Base-by-base conservation (phyloP, 2,113 vertebrate genomes). In the Petroica traversi region DNA sequence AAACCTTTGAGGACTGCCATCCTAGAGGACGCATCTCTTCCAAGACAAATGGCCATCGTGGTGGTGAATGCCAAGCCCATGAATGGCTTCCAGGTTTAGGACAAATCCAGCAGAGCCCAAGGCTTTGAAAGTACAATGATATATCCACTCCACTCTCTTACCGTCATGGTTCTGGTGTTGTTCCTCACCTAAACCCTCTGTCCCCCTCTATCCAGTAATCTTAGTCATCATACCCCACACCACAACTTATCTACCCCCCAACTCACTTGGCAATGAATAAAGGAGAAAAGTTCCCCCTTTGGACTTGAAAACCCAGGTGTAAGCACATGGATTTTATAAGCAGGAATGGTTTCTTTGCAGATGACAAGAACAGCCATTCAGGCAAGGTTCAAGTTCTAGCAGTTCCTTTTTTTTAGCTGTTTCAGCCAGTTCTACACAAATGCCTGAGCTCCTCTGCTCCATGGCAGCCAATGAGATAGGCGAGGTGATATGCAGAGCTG, bases 401-500 rank as follows among this genome's bases (percentile, higher is more conserved):
- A 52, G 64, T 48, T 89, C 28, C 48, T 55, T 74, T 40, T 19
- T 66, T 86, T 33, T 2, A 12, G 40, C 48, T 72, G 15, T 67
- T 77, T 34, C 36, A 34, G 34, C 25, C 77, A 63, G 66, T n/a
- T 89, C 73, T 80, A 64, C 41, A 41, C 46, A 79, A 75, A 82
- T 19, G 74, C 52, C 59, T 46, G 78, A 89, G 77, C 62, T 71
- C 52, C 2, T 4, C 52, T 40, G 49, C 93, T 89, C 51, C 52
- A 24, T 2, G 25, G 72, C 79, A 76, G 78, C 62, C 0, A 6
- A 71, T 0, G 1, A 8, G 62, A 48, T 40, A 20, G 40, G n/a
- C 5, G 6, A 81, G 69, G 46, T 24, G 58, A 58, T 61, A 85
- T 55, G 49, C n/a, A 55, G 87, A 81, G 61, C 29, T 34, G 29